These are phyloP conservation scores for Anseranas semipalmata DNA, from an alignment of 2,113 vertebrate species.

Conservation along the genomic window DNA sequence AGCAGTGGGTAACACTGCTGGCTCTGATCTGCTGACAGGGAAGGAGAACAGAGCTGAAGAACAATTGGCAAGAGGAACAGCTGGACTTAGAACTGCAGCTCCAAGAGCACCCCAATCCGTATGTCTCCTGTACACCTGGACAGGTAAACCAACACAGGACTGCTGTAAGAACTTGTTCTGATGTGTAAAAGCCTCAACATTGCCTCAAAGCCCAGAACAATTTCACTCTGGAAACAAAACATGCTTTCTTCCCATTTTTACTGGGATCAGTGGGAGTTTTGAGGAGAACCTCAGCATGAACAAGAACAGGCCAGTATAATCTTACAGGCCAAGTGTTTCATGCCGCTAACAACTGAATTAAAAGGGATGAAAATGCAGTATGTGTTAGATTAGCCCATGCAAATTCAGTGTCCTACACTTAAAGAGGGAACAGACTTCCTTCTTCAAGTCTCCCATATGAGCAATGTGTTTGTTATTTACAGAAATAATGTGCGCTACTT, in stretches of 20 bases:
- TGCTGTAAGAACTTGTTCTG: background rate
- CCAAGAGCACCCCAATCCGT: background rate
- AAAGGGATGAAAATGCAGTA: background rate
- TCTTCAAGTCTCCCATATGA: background rate
- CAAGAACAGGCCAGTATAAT: no score
- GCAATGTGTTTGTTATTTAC: background rate
- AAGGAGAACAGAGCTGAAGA: background rate
- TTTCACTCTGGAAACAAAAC: background rate
- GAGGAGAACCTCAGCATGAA: no score
- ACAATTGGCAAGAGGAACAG: background rate
- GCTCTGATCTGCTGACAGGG: background rate
- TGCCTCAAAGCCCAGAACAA: background rate
- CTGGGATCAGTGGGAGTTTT: background rate
- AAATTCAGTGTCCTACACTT: background rate
- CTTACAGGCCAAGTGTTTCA: background rate
- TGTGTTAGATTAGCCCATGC: background rate
- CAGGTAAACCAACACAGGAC: background rate
- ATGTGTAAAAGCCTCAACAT: background rate
- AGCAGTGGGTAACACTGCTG: background rate
- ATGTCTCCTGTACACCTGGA: background rate
- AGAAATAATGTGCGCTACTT: background rate
- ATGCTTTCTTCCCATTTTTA: background rate
- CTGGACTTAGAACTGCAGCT: background rate
- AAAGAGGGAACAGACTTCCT: background rate
- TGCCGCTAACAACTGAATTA: background rate